Conservation (phyloP, 2,113 vertebrate genomes). For the Perca flavescens region DNA sequence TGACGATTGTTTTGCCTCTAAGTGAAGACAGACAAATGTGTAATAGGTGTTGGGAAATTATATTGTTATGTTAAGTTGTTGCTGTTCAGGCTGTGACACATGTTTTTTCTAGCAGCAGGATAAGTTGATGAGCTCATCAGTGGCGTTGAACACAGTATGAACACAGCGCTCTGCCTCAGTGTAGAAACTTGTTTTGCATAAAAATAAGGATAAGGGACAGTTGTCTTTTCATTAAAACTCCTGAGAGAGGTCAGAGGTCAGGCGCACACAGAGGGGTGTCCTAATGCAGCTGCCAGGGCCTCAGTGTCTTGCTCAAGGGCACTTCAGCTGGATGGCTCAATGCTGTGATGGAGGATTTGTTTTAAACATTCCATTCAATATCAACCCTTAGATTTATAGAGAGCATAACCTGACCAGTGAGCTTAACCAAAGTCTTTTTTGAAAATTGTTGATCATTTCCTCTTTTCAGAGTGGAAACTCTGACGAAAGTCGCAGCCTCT, state of each 20-base stretch:
- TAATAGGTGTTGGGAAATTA: slow-evolving; percentile 43
- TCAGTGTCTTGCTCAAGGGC: not conserved
- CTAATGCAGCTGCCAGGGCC: not conserved
- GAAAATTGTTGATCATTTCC: slow-evolving; percentile 18
- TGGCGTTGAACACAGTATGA: not conserved
- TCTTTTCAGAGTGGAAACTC: slow-evolving; percentile 43
- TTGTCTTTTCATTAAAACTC: not conserved
- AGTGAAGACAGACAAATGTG: slow-evolving; percentile 37
- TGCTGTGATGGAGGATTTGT: not conserved
- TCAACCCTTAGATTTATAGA: not conserved
- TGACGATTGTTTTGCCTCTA: slow-evolving; percentile 21
- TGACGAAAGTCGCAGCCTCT: slow-evolving; percentile 37
- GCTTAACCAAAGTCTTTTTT: not conserved
- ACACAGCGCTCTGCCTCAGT: not conserved
- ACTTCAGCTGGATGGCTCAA: not conserved
- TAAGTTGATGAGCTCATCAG: slow-evolving; percentile 23
- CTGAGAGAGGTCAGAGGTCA: slow-evolving; percentile 6
- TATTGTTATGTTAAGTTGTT: slow-evolving; percentile 13
- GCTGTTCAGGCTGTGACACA: slow-evolving; percentile 1
- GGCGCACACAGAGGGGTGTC: not conserved
- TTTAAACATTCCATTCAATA: not conserved
- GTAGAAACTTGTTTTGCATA: slow-evolving; percentile 15
- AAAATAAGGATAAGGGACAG: not conserved
- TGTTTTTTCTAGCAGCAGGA: slow-evolving; percentile 6
- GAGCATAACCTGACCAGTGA: not conserved